These are phyloP conservation scores for Brachycybe producta DNA, from an alignment of 2,888 invertebrate genomes.

Conservation along the genomic window DNA sequence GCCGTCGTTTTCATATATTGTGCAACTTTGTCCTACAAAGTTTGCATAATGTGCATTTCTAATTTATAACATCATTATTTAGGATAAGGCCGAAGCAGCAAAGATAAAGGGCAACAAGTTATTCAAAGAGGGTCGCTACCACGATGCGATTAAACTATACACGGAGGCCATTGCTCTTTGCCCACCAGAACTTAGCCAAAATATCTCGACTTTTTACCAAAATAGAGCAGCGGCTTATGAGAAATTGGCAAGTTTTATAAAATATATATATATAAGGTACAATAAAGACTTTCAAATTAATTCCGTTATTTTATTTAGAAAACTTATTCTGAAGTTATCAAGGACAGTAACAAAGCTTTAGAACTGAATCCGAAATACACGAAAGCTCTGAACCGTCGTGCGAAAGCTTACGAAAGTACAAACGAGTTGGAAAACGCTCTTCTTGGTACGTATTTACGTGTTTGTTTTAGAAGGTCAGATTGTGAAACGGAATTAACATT, in stretches of 20 bases:
- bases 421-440: conserved; percentile 66
- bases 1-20: too few species aligned
- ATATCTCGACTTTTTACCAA: conserved; percentile 83
- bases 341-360: conserved; percentile 38
- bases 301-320: conserved; percentile 31
- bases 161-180: conserved; percentile 38
- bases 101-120: conserved; percentile 38
- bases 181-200: conserved; percentile 46
- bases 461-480: background rate
- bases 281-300: background rate
- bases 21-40: too few species aligned
- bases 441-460: conserved; percentile 41
- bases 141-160: conserved; percentile 38
- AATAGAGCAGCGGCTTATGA: conserved; percentile 93
- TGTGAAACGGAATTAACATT: background rate
- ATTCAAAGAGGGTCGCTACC: conserved; percentile 37
- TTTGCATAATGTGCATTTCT: background rate
- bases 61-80: background rate
- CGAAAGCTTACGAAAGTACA: conserved; percentile 51
- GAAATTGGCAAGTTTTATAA: conserved; percentile 49
- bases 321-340: conserved; percentile 43
- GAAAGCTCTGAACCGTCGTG: conserved; percentile 26
- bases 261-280: background rate
- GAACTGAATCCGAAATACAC: conserved; percentile 32
- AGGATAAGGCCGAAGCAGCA: conserved; percentile 46